Evolutionary conservation across 1,140 invertebrate species (phyloP).

Genomic region (Aphis gossypii): DNA sequence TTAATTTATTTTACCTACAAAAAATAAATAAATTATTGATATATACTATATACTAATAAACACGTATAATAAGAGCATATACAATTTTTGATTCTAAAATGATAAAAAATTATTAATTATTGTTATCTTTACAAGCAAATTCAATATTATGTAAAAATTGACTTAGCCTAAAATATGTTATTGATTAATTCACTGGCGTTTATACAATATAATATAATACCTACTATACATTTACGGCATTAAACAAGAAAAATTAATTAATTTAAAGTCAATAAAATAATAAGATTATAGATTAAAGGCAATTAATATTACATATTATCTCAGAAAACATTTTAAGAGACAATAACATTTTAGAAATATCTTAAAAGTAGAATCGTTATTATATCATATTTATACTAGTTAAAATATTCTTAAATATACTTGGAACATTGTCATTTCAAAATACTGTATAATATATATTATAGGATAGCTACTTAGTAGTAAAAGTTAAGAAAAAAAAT

Average conservation of each 20-base stretch:
- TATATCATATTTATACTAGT: background rate
- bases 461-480: background rate
- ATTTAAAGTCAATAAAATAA: background rate
- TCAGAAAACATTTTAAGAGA: background rate
- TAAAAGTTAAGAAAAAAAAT: background rate
- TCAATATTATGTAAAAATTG: background rate
- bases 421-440: background rate
- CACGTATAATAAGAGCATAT: background rate
- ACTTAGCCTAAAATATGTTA: background rate
- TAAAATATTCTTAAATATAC: background rate
- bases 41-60: background rate
- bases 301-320: background rate
- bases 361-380: background rate
- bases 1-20: background rate
- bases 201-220: background rate
- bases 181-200: background rate
- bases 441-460: background rate
- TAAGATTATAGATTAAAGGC: background rate
- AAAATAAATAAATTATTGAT: background rate
- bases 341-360: background rate
- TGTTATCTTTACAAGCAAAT: background rate
- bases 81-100: background rate
- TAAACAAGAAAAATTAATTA: background rate
- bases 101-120: background rate
- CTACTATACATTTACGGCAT: background rate